These are phyloP conservation scores for Notospermus geniculatus DNA, from an alignment of 1,140 invertebrate genomes.

Conservation along the genomic window DNA sequence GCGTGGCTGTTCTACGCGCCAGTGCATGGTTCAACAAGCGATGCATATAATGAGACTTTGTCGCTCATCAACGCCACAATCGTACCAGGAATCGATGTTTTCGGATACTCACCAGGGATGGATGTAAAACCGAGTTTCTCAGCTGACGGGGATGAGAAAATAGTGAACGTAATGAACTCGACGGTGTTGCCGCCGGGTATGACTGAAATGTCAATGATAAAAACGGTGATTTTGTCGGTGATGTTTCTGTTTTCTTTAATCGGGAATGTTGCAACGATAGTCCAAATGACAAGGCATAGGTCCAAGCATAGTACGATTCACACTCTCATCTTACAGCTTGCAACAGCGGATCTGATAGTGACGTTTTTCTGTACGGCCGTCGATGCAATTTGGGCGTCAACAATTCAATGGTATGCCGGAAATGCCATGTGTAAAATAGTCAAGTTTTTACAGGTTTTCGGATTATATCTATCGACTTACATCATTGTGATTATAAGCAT, in stretches of 20 bases:
- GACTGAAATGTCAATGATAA: constrained; percentile 58
- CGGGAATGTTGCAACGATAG: constrained; percentile 72
- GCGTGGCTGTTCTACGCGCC: too few species aligned
- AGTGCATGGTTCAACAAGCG: too few species aligned
- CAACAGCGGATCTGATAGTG: constrained; percentile 71
- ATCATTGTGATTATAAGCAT: constrained; percentile 77
- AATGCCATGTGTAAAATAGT: constrained; percentile 75
- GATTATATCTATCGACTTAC: constrained; percentile 74
- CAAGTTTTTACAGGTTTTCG: constrained; percentile 68
- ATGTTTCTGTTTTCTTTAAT: constrained; percentile 72
- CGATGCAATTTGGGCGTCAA: constrained; percentile 74
- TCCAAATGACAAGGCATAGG: constrained; percentile 64
- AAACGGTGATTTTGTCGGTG: constrained; percentile 64
- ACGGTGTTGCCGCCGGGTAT: constrained; percentile 27
- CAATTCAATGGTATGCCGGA: constrained; percentile 76
- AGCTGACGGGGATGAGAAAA: too few species aligned
- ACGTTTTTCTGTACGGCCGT: constrained; percentile 76
- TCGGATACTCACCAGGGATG: too few species aligned
- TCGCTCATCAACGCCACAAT: too few species aligned
- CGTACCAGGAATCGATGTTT: too few species aligned
- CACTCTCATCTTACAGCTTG: constrained; percentile 70
- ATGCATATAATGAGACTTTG: too few species aligned
- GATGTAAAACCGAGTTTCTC: too few species aligned
- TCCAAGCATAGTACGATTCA: constrained; percentile 67
- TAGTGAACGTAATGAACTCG: neutral